Evolutionary conservation across 2,888 invertebrate genomes (phyloP), one percentile per base, ranked within the genome.

Genomic region (Rosalia funebris): DNA sequence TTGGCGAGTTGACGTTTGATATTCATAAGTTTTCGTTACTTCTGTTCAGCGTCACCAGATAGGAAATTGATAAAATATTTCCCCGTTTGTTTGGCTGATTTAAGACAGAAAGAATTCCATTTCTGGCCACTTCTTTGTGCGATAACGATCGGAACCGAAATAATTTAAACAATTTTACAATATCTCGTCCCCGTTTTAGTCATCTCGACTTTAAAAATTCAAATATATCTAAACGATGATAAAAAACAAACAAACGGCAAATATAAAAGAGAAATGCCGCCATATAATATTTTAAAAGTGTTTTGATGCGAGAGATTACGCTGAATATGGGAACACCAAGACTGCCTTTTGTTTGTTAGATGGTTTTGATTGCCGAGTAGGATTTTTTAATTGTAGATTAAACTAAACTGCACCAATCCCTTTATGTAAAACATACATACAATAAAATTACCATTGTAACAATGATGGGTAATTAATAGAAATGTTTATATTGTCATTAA

Each of bases 111-210:
- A 65, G 66, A 66, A 67, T 65, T 66, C 66, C 65, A 61, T 64
- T 67, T 70, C 67, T 63, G 60, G 66, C 63, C 63, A 63, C 62
- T 69, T 64, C 67, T 70, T 66, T 68, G 65, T 63, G 55, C 56
- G 69, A 69, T 68, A 69, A 65, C 36, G 45, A 69, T 67, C 70
- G 47, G 46, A 55, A 60, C 61, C 56, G 66, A 63, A 69, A 69
- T 70, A 65, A 69, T 69, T 69, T 70, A 63, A 69, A 69, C 69
- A 72, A 72, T 71, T 72, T 72, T 71, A 71, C 69, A 69, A 65
- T 71, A 70, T 71, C 71, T 69, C 64, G 52, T 58, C 60, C 62
- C 65, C 64, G 42, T 63, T 63, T 68, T 60, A 64, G 68, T 68
- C 68, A 69, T 68, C 68, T 69, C 60, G 62, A 63, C 62, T 70